Base-by-base conservation (phyloP, 1,140 invertebrate species). In the Drosophila grimshawi region DNA sequence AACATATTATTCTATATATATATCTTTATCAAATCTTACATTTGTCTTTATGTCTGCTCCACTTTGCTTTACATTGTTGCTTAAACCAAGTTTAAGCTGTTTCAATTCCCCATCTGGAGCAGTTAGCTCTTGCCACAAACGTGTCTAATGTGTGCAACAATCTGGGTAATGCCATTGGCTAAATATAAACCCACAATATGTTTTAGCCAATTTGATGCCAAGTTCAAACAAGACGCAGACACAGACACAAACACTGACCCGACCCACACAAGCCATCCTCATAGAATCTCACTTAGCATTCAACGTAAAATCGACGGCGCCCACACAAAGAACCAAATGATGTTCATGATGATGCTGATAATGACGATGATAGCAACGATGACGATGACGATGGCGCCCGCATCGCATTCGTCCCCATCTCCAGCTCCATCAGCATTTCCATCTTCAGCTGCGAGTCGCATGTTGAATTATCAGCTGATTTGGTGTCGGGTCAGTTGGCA, bases 401-500 rank as follows among this genome's bases (percentile, higher is more conserved):
- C 55, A 37, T 43, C 33, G 33, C 43, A 35, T 41, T 55, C 53
- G 8, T 35, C 57, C 30, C 5, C 43, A 11, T 7, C 45, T 27
- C 8, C 30, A 35, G 30, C 41, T 63, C 51, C 41, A 43, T 19
- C 19, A 19, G 1, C 19, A 19, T 55, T 52, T 46, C 32, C n/a
- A 27, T 53, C 41, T 69, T 5, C 8, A 10, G 5, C 45, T 41
- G 11, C 29, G 11, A 43, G 48, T 27, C 19, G 45, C 39, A 8
- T 33, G 49, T 55, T 33, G 71, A 80, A 89, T 83, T 89, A 83
- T 88, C 83, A 86, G 80, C 80, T 88, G 80, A 86, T 82, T 88
- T 88, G 88, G 80, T 88, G 82, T 65, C 63, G 85, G 80, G 80
- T 83, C 85, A 88, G 69, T 89, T 83, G 80, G 64, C 80, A 83